phyloP scores from a whole-genome alignment of 1,140 invertebrate species.

The Cotesia chilonis region DNA sequence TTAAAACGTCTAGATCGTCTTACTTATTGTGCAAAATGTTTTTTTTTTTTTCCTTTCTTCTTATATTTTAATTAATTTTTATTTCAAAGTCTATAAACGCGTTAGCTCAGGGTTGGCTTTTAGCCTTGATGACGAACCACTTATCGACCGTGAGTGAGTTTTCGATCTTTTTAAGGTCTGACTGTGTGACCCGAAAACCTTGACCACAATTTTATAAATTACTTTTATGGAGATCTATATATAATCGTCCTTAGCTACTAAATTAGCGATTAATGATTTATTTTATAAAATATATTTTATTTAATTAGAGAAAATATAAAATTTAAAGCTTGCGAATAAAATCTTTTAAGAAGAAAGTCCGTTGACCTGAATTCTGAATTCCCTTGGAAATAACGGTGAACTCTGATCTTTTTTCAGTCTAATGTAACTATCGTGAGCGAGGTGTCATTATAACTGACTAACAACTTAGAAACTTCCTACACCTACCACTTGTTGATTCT shows the following conservation, averaged over 20 bases:
- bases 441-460: constrained; percentile 6
- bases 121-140: constrained; percentile 2
- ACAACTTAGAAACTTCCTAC: constrained; percentile 10
- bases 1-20: neutral
- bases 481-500: constrained; percentile 14
- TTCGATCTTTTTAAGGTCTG: constrained; percentile 4
- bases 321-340: neutral
- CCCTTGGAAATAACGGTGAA: constrained; percentile 34
- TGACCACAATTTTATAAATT: neutral
- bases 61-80: too few species aligned
- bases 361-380: constrained; percentile 28
- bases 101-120: neutral
- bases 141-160: neutral
- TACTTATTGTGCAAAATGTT: neutral
- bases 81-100: neutral
- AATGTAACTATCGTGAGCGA: constrained; percentile 6
- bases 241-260: too few species aligned
- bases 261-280: too few species aligned
- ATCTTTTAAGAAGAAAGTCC: constrained; percentile 14
- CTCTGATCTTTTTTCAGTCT: constrained; percentile 21
- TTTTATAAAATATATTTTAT: neutral
- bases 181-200: neutral
- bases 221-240: neutral
- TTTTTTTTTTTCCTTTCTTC: neutral
- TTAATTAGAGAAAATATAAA: neutral